Percentiles rank a stretch among this genome's conserved stretches.
Conservation (phyloP, 2,888 invertebrate species). For the Seira musarum region DNA sequence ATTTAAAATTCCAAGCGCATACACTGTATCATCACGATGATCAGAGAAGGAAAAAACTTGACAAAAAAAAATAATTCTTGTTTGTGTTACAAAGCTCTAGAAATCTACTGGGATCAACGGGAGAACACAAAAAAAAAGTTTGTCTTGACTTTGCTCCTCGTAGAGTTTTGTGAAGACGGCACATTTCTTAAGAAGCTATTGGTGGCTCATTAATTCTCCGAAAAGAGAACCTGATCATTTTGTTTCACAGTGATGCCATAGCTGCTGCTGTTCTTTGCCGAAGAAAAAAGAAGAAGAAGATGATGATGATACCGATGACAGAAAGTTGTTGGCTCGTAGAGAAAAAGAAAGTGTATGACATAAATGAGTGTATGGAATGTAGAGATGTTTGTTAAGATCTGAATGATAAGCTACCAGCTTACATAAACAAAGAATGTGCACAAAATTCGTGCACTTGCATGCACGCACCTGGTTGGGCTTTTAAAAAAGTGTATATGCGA, state of each 20-base stretch:
- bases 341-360: constrained; percentile 30
- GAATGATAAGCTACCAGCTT: constrained; percentile 43
- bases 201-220: constrained; percentile 40
- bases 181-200: constrained; percentile 26
- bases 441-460: constrained; percentile 7
- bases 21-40: constrained; percentile 16
- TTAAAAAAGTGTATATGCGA: background rate
- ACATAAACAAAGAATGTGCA: constrained; percentile 17
- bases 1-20: constrained; percentile 36
- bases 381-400: constrained; percentile 33
- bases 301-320: constrained; percentile 54
- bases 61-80: constrained; percentile 2
- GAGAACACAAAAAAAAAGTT: background rate
- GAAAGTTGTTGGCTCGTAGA: constrained; percentile 34
- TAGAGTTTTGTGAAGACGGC: constrained; percentile 23
- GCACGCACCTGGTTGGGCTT: background rate
- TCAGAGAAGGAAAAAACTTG: constrained; percentile 29
- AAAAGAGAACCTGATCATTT: constrained; percentile 35
- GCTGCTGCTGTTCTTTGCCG: constrained; percentile 16
- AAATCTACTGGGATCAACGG: background rate
- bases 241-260: background rate
- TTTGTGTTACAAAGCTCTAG: background rate
- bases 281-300: constrained; percentile 28
- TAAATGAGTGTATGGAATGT: constrained; percentile 29
- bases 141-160: background rate